These are phyloP conservation scores for Drosophila lowei DNA, from an alignment of 1,140 invertebrate genomes.

Conservation along the genomic window DNA sequence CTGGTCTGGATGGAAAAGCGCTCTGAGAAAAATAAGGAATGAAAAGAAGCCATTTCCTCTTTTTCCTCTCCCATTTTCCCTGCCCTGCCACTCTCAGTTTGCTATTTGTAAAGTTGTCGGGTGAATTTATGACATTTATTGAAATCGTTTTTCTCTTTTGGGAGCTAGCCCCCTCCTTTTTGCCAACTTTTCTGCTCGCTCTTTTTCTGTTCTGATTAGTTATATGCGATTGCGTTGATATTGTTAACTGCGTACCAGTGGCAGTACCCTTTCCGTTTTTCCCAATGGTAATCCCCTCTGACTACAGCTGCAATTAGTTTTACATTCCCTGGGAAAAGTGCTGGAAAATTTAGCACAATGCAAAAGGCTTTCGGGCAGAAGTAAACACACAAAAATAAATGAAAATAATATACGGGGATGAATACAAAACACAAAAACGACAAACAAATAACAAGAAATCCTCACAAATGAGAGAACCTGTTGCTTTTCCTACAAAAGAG, in stretches of 20 bases:
- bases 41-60: slow-evolving; percentile 39
- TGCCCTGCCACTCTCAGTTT: neutral
- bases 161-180: neutral
- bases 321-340: slow-evolving; percentile 29
- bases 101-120: slow-evolving; percentile 49
- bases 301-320: slow-evolving; percentile 32
- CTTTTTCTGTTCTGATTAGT: slow-evolving; percentile 32
- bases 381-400: slow-evolving; percentile 4
- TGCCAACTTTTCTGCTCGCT: slow-evolving; percentile 2
- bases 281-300: neutral
- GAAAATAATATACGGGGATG: slow-evolving; percentile 17
- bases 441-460: slow-evolving; percentile 47
- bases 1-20: too few species aligned
- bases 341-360: slow-evolving; percentile 19
- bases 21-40: neutral
- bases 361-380: slow-evolving; percentile 12
- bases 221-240: slow-evolving; percentile 27
- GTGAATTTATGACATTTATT: slow-evolving; percentile 59
- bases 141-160: slow-evolving; percentile 40
- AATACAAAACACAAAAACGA: slow-evolving; percentile 1
- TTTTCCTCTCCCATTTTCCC: slow-evolving; percentile 8
- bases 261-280: too few species aligned
- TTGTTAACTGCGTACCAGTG: slow-evolving; percentile 3
- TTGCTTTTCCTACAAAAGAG: slow-evolving; percentile 32
- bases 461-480: slow-evolving; percentile 39